A percentile compares a stretch with the other conserved stretches of the same genome.
Conservation (phyloP, 2,113 vertebrate genomes). For the Petaurus breviceps region DNA sequence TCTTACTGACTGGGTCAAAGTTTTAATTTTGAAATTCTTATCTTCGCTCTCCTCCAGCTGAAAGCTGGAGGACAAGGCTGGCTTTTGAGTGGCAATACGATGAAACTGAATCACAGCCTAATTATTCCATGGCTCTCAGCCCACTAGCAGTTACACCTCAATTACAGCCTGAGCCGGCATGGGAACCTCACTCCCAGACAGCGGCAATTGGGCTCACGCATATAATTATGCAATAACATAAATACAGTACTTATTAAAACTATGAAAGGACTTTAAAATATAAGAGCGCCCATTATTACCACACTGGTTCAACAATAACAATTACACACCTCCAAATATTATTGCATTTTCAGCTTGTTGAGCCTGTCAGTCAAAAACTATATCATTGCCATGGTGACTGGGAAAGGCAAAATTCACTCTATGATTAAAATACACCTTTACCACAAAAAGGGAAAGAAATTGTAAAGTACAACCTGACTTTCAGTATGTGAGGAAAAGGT, state of each 20-base stretch:
- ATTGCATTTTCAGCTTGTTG: constrained; percentile 56
- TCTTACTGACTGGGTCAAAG: neutral
- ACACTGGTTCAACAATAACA: neutral
- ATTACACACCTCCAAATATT: constrained; percentile 51
- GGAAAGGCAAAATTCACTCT: constrained; percentile 68
- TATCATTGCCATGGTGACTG: constrained; percentile 77
- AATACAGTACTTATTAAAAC: constrained; percentile 8
- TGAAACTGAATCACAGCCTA: constrained; percentile 1
- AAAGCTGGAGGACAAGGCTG: neutral
- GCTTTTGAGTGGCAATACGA: neutral
- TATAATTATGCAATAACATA: constrained; percentile 10
- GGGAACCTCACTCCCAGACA: neutral
- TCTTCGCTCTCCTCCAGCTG: neutral
- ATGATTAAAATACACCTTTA: constrained; percentile 70
- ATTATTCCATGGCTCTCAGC: neutral
- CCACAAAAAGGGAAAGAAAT: neutral
- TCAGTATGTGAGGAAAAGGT: constrained; percentile 69
- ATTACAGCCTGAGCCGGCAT: neutral
- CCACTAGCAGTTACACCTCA: neutral
- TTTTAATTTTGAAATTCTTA: neutral
- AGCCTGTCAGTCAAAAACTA: constrained; percentile 61
- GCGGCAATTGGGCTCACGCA: neutral
- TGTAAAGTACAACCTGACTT: constrained; percentile 68
- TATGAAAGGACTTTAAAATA: neutral
- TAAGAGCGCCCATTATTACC: neutral